These are phyloP conservation scores for Palythoa grandiflora DNA, from an alignment of 92 coral and sea anemone species.

Conservation along the genomic window DNA sequence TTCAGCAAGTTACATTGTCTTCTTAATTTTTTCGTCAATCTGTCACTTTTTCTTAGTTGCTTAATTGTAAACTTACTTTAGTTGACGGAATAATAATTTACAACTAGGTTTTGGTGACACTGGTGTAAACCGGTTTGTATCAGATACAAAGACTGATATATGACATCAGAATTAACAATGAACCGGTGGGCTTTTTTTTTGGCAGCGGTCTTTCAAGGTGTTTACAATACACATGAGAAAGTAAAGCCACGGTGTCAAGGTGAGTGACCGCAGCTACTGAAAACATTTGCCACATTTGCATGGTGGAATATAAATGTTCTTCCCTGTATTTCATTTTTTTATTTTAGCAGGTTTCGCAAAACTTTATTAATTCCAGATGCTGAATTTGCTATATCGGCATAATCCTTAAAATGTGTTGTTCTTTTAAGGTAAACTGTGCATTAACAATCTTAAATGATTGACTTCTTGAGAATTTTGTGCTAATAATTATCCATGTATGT, in stretches of 20 bases:
- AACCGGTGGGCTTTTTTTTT: neutral
- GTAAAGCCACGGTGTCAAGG: neutral
- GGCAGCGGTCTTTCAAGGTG: neutral
- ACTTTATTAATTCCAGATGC: neutral
- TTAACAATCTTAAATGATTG: neutral
- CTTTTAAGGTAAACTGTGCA: too few relatives aligned
- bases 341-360: neutral
- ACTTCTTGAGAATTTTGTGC: neutral
- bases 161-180: neutral
- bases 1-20: too few relatives aligned
- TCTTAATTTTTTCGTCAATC: too few relatives aligned
- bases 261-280: neutral
- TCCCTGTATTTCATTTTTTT: neutral
- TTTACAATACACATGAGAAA: neutral
- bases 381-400: neutral
- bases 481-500: conserved; percentile 10
- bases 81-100: neutral
- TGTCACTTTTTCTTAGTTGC: neutral
- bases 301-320: neutral
- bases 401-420: neutral
- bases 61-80: neutral
- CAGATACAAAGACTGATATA: neutral
- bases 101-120: neutral
- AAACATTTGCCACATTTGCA: neutral
- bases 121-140: neutral